These are phyloP conservation scores for Coracopsis vasa DNA, from an alignment of 2,113 vertebrate species.

Conservation along the genomic window DNA sequence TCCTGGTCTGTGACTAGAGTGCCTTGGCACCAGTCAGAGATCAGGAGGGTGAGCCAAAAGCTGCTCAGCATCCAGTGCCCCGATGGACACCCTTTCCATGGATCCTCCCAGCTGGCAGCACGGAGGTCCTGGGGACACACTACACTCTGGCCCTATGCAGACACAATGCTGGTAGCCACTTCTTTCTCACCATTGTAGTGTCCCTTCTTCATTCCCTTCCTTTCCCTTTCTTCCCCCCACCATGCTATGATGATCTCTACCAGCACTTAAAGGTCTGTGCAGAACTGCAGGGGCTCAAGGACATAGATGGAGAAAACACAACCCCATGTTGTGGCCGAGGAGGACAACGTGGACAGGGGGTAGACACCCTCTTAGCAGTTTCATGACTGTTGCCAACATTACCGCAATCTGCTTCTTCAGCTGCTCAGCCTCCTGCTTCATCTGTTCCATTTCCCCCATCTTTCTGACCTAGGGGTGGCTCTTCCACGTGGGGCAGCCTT, in stretches of 20 bases:
- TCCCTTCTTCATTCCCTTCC: not conserved
- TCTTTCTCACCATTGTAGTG: not conserved
- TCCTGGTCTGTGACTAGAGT: not conserved
- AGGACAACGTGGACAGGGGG: not conserved
- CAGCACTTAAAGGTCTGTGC: not conserved
- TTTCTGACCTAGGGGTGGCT: not conserved
- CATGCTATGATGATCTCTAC: not conserved
- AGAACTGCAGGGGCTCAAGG: not conserved
- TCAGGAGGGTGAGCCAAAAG: not conserved
- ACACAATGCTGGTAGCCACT: not conserved
- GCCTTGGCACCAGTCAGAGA: not conserved
- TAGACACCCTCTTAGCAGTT: not conserved
- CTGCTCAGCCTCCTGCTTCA: constrained; percentile 92
- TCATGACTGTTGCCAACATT: constrained; percentile 43
- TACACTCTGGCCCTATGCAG: not conserved
- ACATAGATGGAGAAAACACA: not conserved
- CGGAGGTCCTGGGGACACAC: not conserved
- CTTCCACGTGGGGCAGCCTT: constrained; percentile 17
- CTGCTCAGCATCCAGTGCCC: not conserved
- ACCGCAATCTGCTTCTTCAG: constrained; percentile 97
- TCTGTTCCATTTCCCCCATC: constrained; percentile 95
- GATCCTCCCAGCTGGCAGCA: not conserved
- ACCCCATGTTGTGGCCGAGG: not conserved
- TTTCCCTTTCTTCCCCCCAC: not conserved
- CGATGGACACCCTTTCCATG: not conserved